These are phyloP conservation scores for Eulemur mongoz DNA, from an alignment of 2,797 vertebrate genomes.

Conservation along the genomic window DNA sequence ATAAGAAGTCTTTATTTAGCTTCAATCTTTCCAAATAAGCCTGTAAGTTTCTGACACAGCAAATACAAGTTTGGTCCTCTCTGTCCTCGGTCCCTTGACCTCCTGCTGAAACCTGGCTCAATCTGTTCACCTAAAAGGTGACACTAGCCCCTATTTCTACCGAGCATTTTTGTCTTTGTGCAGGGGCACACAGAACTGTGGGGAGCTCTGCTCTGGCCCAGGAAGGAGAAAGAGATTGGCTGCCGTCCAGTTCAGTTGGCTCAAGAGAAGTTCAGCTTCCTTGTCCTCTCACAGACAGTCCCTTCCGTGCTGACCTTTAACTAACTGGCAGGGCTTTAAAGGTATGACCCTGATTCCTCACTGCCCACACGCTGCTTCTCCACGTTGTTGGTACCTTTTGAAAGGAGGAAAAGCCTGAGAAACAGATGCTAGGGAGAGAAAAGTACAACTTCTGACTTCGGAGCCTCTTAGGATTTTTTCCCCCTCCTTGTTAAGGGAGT, in stretches of 20 bases:
- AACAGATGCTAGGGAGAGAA: not conserved
- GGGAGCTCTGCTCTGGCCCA: not conserved
- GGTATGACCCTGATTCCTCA: not conserved
- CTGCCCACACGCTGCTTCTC: not conserved
- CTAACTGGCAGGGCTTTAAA: not conserved
- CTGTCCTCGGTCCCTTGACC: constrained; percentile 53
- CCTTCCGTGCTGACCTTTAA: constrained; percentile 54
- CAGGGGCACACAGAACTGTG: not conserved
- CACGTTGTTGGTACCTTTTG: not conserved
- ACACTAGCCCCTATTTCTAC: constrained; percentile 3
- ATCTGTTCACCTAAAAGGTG: constrained; percentile 33
- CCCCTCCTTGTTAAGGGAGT: not conserved
- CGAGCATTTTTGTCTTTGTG: not conserved
- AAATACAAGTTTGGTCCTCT: constrained; percentile 17
- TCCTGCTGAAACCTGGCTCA: constrained; percentile 31
- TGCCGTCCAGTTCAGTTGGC: constrained; percentile 4
- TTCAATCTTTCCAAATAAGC: constrained; percentile 71
- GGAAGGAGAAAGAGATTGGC: constrained; percentile 32
- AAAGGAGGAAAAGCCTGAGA: not conserved
- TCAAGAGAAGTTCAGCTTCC: constrained; percentile 30
- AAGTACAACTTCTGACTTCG: not conserved
- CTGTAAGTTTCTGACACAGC: constrained; percentile 52
- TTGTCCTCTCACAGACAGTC: constrained; percentile 21
- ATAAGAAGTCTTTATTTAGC: constrained; percentile 66
- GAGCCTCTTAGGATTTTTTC: not conserved